Base-by-base conservation (phyloP, 30 jellyfish, hydroid and myxozoan species). In the Phacellophora camtschatica region DNA sequence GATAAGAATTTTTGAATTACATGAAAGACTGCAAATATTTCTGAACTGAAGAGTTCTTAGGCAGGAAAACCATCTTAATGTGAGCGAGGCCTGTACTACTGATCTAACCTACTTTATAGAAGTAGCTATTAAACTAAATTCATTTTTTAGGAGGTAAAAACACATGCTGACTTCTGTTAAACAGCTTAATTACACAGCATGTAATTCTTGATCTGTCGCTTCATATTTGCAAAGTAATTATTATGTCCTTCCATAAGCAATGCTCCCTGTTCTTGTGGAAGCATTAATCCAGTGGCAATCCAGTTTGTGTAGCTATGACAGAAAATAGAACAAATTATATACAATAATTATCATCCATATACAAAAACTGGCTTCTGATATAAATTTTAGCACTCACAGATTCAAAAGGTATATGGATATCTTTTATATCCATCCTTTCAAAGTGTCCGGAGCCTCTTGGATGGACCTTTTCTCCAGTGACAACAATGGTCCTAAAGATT, bases 211-310 rank as follows among this genome's bases (percentile, higher is more conserved):
- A 55, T 55, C 69, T 55, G 69, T 25, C 69, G 41, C 69, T 55
- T 55, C 69, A 55, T 55, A 6, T 55, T 55, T 22, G 69, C 69
- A 10, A 55, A 55, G 37, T 55, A 55, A 10, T 55, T 55, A 33
- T 55, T 55, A 55, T 19, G 69, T 8, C 55, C 69, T 55, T 55
- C 69, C 33, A 55, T 22, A 55, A 55, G 69, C 33, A 55, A 27
- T 22, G 69, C 69, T 55, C 33, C 69, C 69, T 55, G n/a, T 22
- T 55, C 69, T 55, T 55, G 69, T 1, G 69, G 37, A 6, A 55
- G 33, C n/a, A 55, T 55, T 55, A 55, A 6, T 55, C 69, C 69
- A 1, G 69, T 55, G 37, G 69, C 69, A 55, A 55, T 55, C 3
- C 69, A 55, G 33, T 55, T 55, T 55, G 69, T 19, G 37, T 55